Evolutionary conservation across 2,113 vertebrate species (phyloP).

Genomic region (Seriola dumerili): DNA sequence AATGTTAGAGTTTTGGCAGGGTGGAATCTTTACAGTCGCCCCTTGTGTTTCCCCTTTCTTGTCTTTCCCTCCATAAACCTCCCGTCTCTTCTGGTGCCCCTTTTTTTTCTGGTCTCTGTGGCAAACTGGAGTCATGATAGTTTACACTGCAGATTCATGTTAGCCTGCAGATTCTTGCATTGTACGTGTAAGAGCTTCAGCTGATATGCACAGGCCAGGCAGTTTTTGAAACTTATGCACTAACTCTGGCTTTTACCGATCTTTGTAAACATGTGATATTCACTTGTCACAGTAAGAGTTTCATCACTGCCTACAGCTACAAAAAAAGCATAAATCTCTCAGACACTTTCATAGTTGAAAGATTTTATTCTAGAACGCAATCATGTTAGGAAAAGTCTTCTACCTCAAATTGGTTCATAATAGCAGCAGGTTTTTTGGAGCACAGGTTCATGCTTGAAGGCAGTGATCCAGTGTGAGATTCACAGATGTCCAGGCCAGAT

Average conservation of each 20-base stretch:
- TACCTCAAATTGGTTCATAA: too few relatives aligned
- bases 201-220: conserved; percentile 21
- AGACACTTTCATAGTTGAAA: neutral
- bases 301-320: neutral
- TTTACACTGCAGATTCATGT: conserved; percentile 25
- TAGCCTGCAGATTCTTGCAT: conserved; percentile 26
- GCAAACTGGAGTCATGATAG: conserved; percentile 17
- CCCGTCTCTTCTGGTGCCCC: conserved; percentile 10
- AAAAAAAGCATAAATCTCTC: conserved; percentile 1
- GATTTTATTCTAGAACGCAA: neutral
- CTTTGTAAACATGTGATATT: neutral
- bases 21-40: conserved; percentile 49
- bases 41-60: conserved; percentile 45
- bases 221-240: conserved; percentile 12
- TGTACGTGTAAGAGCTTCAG: conserved; percentile 3
- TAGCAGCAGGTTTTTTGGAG: too few relatives aligned
- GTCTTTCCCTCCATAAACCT: conserved; percentile 48
- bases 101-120: conserved; percentile 20
- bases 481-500: neutral
- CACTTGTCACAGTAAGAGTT: neutral
- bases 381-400: neutral
- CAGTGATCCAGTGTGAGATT: neutral
- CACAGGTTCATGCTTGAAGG: neutral
- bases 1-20: conserved; percentile 66
- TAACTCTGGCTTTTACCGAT: conserved; percentile 19